These are phyloP conservation scores for Nothoprocta pentlandii DNA, from an alignment of 2,113 vertebrate species.

Conservation along the genomic window DNA sequence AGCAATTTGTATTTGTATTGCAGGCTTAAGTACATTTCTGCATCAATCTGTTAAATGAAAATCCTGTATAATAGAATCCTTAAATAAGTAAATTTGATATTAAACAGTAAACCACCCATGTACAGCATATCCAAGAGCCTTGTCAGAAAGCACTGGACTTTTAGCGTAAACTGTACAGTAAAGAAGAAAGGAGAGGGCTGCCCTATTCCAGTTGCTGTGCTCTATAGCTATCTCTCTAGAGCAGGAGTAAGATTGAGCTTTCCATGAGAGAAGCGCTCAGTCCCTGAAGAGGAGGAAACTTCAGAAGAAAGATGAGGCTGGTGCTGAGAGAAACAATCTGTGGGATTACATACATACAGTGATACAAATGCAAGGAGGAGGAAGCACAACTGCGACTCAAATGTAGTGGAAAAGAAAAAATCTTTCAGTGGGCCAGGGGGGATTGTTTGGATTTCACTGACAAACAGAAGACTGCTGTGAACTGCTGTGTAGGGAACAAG, in stretches of 20 bases:
- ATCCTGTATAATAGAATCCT: neutral
- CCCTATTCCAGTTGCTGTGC: neutral
- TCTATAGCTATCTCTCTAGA: neutral
- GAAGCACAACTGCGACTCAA: neutral
- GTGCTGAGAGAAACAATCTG: neutral
- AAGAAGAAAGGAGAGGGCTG: neutral
- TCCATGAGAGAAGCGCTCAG: neutral
- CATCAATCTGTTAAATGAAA: too few species aligned
- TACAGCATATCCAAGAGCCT: neutral
- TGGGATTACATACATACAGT: neutral
- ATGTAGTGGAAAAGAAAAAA: fast-evolving
- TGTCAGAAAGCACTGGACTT: neutral
- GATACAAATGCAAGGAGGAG: neutral
- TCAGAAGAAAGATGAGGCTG: neutral
- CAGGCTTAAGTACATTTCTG: neutral
- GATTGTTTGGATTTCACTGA: neutral
- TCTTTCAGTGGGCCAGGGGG: neutral
- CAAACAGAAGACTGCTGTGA: neutral
- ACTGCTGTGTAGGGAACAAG: neutral
- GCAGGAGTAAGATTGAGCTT: neutral
- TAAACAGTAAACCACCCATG: neutral
- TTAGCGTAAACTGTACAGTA: fast-evolving
- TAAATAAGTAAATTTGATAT: neutral
- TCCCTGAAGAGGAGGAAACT: neutral
- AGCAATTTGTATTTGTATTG: neutral